phyloP scores from a whole-genome alignment of 2,113 vertebrate species.

The Cyanoderma ruficeps region DNA sequence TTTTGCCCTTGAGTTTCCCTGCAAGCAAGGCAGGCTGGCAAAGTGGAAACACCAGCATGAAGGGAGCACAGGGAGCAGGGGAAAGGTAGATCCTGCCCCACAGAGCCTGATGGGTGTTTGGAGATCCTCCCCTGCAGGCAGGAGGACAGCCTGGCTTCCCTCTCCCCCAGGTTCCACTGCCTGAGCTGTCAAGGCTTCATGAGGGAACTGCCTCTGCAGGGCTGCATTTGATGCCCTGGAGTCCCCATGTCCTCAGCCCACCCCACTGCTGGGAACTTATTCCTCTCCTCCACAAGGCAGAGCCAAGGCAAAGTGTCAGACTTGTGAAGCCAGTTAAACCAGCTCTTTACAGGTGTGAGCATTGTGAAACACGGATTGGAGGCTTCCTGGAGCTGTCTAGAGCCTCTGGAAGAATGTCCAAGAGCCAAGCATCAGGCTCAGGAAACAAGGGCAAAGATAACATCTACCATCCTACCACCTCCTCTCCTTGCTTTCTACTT shows the following conservation, averaged over 20 bases:
- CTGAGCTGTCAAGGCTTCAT: background rate
- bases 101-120: background rate
- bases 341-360: background rate
- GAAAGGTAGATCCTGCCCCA: background rate
- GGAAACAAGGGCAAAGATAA: conserved; percentile 12
- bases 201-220: background rate
- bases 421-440: background rate
- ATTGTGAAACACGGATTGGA: background rate
- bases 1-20: background rate
- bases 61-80: background rate
- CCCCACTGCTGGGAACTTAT: background rate
- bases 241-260: background rate
- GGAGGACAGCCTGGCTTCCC: background rate
- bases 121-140: background rate
- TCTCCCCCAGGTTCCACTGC: background rate
- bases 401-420: background rate
- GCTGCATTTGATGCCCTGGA: background rate
- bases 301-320: accelerated
- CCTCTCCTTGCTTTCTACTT: background rate
- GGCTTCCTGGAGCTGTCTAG: background rate
- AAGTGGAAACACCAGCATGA: background rate
- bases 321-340: background rate
- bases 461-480: background rate
- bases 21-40: background rate
- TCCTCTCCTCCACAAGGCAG: background rate